Evolutionary conservation across 2,113 vertebrate genomes (phyloP), one percentile per base, ranked within the genome.

Genomic region (Microcebus griseorufus): DNA sequence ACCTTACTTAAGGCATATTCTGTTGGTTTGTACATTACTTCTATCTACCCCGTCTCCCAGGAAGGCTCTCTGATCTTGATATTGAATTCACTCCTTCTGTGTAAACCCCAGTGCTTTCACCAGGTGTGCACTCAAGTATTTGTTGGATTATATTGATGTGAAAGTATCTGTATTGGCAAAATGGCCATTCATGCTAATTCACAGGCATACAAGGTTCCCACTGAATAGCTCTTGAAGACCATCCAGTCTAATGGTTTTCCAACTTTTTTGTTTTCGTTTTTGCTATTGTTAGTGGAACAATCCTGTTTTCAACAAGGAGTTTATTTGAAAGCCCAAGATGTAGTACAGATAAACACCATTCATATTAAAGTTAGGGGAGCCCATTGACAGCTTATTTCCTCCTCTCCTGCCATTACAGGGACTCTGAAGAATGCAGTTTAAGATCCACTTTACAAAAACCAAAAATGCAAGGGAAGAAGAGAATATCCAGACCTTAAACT

Each of bases 31-130:
- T 37, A 79, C 5, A 64, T 51, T 32, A 29, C 17, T 88, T 92
- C 90, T 62, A 18, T 32, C 20, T 70, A 42, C 42, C n/a, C 23
- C n/a, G 6, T 60, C 73, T 81, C 62, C 32, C 67, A 27, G 45
- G 34, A 32, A 58, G 39, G 13, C 22, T 87, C 60, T 90, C 90
- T 97, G 72, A 95, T 73, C 58, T 53, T 92, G 75, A 79, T 9
- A 81, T 91, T 72, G 87, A 94, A 95, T 79, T 78, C 27, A 80
- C 45, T 42, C 20, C 39, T 90, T 95, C 75, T 51, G 14, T 62
- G 75, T 84, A 64, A 90, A 80, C 14, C 16, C 12, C 9, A 69
- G 5, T 48, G 34, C n/a, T 51, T 73, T 17, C 9, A 42, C 37
- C 51, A 85, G 22, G n/a, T 73, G 53, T n/a, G 34, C 34, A 55